Conservation (phyloP, 1,140 invertebrate genomes). For the Drosophila burlai region DNA sequence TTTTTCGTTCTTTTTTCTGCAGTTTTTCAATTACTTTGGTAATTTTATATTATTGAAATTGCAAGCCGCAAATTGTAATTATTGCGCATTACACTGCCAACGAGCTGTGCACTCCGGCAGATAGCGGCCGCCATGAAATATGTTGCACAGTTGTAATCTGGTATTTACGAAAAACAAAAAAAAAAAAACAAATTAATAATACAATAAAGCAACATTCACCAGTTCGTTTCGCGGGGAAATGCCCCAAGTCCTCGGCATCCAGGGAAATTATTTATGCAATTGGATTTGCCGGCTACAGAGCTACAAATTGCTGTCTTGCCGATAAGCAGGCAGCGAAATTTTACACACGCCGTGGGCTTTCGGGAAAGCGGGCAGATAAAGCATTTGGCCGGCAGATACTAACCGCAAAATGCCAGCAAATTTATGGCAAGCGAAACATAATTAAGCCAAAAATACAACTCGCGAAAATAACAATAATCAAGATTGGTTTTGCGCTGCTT, state of each 20-base stretch:
- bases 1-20: slow-evolving; percentile 14
- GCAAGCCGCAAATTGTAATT: slow-evolving; percentile 82
- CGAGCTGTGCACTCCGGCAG: slow-evolving; percentile 30
- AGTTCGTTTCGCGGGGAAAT: slow-evolving; percentile 44
- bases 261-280: slow-evolving; percentile 75
- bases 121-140: slow-evolving; percentile 51
- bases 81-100: slow-evolving; percentile 55
- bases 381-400: slow-evolving; percentile 63
- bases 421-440: slow-evolving; percentile 67
- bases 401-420: slow-evolving; percentile 56
- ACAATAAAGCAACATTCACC: slow-evolving; percentile 54
- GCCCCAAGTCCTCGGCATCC: slow-evolving; percentile 21
- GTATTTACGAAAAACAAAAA: slow-evolving; percentile 58
- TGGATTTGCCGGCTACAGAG: slow-evolving; percentile 62
- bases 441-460: slow-evolving; percentile 69
- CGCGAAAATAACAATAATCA: slow-evolving; percentile 59
- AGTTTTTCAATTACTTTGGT: slow-evolving; percentile 79
- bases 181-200: slow-evolving; percentile 65
- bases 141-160: slow-evolving; percentile 78
- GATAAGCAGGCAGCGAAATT: slow-evolving; percentile 65
- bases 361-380: slow-evolving; percentile 37
- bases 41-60: slow-evolving; percentile 85
- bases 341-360: slow-evolving; percentile 46
- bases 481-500: slow-evolving; percentile 46
- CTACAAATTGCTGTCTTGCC: slow-evolving; percentile 67